These are phyloP conservation scores for Nesogale talazaci DNA, from an alignment of 2,113 vertebrate genomes.

Conservation along the genomic window DNA sequence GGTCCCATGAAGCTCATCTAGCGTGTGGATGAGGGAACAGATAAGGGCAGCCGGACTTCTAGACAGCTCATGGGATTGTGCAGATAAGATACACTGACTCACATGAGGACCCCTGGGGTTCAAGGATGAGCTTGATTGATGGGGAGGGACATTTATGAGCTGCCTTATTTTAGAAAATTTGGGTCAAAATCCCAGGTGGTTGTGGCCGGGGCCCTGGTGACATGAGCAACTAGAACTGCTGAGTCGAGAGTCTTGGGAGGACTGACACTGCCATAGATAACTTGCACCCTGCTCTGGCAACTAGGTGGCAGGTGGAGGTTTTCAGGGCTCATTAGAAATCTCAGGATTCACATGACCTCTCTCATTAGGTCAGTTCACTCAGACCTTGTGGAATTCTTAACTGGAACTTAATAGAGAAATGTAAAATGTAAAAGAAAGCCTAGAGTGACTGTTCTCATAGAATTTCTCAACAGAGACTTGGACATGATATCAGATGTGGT, in stretches of 20 bases:
- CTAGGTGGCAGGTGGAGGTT: neutral
- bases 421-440: too few relatives aligned
- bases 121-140: neutral
- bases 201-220: neutral
- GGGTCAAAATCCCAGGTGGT: neutral
- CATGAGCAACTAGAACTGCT: neutral
- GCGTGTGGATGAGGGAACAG: neutral
- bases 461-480: neutral
- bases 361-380: neutral
- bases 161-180: neutral
- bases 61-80: neutral
- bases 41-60: too few relatives aligned
- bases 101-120: neutral
- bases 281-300: neutral
- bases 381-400: neutral
- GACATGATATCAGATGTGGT: constrained; percentile 4
- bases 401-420: neutral
- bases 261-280: neutral
- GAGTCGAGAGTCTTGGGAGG: fast-evolving
- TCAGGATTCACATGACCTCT: neutral
- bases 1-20: too few relatives aligned
- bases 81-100: neutral
- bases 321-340: neutral
- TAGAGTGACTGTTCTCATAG: neutral
- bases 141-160: neutral